phyloP scores from a whole-genome alignment of 2,797 vertebrate genomes.

The Antrozous pallidus region DNA sequence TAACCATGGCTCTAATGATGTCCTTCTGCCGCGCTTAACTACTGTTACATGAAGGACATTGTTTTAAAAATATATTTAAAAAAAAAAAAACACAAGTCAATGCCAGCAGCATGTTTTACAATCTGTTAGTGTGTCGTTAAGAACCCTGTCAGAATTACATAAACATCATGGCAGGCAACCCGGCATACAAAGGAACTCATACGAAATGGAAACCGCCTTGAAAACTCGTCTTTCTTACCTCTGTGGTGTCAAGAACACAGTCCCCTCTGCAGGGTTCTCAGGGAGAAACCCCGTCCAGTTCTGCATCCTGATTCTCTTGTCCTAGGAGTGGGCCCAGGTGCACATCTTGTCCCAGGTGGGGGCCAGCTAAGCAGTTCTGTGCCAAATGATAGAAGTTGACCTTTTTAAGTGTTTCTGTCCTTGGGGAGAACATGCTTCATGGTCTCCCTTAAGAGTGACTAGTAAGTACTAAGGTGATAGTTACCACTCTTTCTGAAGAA shows the following conservation, averaged over 20 bases:
- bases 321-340: fast-evolving
- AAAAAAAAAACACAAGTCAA: conserved; percentile 81
- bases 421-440: neutral
- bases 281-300: neutral
- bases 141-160: conserved; percentile 90
- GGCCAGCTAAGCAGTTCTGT: neutral
- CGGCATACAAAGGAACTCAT: conserved; percentile 84
- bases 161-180: conserved; percentile 86
- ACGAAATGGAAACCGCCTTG: conserved; percentile 79
- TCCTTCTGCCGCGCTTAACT: conserved; percentile 99
- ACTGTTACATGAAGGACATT: conserved; percentile 99
- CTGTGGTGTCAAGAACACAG: conserved; percentile 73
- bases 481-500: neutral
- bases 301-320: conserved; percentile 54
- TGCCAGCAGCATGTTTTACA: conserved; percentile 95
- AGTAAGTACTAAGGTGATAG: neutral
- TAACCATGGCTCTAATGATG: conserved; percentile 99
- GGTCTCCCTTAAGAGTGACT: neutral
- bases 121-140: conserved; percentile 98
- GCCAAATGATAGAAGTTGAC: neutral
- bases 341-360: neutral
- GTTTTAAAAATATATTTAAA: conserved; percentile 98
- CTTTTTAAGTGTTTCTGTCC: neutral
- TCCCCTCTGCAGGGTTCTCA: conserved; percentile 73
- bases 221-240: conserved; percentile 79